Percentiles rank a stretch among this genome's conserved stretches.
These are phyloP conservation scores for Drosophila persimilis DNA, from an alignment of 1,140 invertebrate genomes.

Conservation along the genomic window DNA sequence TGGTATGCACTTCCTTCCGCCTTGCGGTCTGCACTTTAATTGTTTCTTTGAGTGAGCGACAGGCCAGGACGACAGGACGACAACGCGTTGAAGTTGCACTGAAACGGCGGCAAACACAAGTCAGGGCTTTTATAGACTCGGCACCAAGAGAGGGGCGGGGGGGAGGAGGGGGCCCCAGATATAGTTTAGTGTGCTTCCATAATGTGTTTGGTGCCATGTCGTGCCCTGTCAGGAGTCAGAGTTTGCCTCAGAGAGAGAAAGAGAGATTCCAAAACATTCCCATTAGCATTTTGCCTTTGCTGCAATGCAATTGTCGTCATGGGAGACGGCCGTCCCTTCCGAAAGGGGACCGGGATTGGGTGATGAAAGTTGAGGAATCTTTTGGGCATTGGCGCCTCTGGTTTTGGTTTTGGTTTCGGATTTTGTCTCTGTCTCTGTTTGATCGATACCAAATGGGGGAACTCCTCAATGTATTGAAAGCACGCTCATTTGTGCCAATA, in stretches of 20 bases:
- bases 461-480: conserved; percentile 61
- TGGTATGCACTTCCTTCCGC: conserved; percentile 75
- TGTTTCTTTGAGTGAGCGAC: conserved; percentile 67
- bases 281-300: conserved; percentile 55
- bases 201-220: conserved; percentile 80
- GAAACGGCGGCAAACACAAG: conserved; percentile 49
- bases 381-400: conserved; percentile 9
- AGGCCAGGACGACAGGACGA: conserved; percentile 48
- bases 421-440: conserved; percentile 44
- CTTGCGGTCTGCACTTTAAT: conserved; percentile 70
- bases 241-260: not conserved
- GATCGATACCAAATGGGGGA: conserved; percentile 59
- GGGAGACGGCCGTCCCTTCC: conserved; percentile 16
- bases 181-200: conserved; percentile 67
- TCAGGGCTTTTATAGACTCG: conserved; percentile 78
- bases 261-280: conserved; percentile 65
- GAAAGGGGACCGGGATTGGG: conserved; percentile 4
- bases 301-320: conserved; percentile 50
- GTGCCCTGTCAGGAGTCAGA: conserved; percentile 53
- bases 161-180: conserved; percentile 4
- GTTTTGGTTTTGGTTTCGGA: no score
- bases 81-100: conserved; percentile 72
- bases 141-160: not conserved
- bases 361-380: conserved; percentile 5
- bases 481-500: conserved; percentile 75